Evolutionary conservation across 2,113 vertebrate species (phyloP), one percentile per base, ranked within the genome.

Genomic region (Stegastes partitus): DNA sequence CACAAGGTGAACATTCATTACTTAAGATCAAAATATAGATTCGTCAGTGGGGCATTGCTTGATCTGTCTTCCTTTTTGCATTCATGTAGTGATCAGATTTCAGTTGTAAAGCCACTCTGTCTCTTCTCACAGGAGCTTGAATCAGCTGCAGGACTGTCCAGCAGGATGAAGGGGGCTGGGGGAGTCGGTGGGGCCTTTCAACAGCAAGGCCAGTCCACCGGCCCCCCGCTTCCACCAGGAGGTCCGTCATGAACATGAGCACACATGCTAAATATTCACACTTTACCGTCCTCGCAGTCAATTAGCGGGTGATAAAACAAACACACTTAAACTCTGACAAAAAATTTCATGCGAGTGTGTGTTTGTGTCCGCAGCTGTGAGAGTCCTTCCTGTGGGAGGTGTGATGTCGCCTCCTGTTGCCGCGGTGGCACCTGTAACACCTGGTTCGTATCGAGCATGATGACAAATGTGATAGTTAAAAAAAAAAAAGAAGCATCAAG

Each of bases 211-310:
- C 23, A 68, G n/a, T 71, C 87, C 22, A 39, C 53, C 0, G 45
- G 68, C 4, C 87, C 92, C 14, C 87, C 87, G 5, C 95, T 91
- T 74, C 92, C 93, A 62, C 89, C 93, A 50, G 95, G 96, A 87
- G 91, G 95, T 93, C 67, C 47, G 82, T 84, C 37, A 50, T 7
- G 63, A 28, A 63, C 15, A 28, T n/a, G n/a, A n/a, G n/a, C 45
- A 64, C 11, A 54, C 31, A 53, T n/a, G 22, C 22, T 28, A 47
- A 61, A 42, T n/a, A 26, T 42, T 23, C 21, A 4, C 53, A 58
- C 47, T 49, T 44, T 22, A 21, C 9, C 44, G 1, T 28, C 16
- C 44, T 16, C 19, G 8, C 11, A 44, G 23, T 70, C 63, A 14
- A 55, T 68, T 44, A 28, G 4, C 5, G 11, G 44, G 25, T n/a